Evolutionary conservation across 2,888 invertebrate genomes (phyloP).

Genomic region (Asteroscopus sphinx): DNA sequence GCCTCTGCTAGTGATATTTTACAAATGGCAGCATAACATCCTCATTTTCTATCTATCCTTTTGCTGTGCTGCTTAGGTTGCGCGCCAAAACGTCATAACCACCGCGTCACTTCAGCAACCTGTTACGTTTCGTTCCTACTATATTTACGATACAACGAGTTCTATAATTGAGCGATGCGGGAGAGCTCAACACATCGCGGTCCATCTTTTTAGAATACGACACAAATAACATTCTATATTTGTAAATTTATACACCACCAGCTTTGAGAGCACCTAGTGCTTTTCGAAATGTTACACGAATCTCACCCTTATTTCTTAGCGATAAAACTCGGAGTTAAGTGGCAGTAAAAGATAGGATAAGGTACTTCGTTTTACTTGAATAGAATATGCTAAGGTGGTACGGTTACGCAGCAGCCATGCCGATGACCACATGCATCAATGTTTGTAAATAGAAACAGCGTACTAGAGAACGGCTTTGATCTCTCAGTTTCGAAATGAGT

Average conservation of each 20-base stretch:
- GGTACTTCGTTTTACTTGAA: conserved; percentile 75
- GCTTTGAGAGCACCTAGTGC: conserved; percentile 78
- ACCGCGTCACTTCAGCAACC: conserved; percentile 62
- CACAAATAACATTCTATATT: conserved; percentile 90
- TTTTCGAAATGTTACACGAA: conserved; percentile 58
- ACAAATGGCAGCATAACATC: conserved; percentile 78
- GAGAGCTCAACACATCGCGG: conserved; percentile 89
- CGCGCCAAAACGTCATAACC: conserved; percentile 71
- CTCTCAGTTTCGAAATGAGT: conserved; percentile 66
- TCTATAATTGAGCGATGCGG: conserved; percentile 90
- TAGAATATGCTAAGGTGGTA: conserved; percentile 84
- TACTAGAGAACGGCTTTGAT: conserved; percentile 75
- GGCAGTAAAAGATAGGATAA: conserved; percentile 43
- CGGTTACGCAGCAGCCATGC: conserved; percentile 87
- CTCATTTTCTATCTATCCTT: conserved; percentile 65
- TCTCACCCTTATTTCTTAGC: conserved; percentile 66
- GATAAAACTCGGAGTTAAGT: conserved; percentile 65
- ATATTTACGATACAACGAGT: conserved; percentile 81
- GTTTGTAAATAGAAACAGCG: conserved; percentile 88
- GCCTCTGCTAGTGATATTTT: conserved; percentile 62
- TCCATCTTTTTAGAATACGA: conserved; percentile 90
- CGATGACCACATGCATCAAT: conserved; percentile 90
- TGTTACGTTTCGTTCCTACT: conserved; percentile 75
- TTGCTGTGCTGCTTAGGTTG: conserved; percentile 31
- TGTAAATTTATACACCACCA: conserved; percentile 86